Percentiles rank a stretch among this genome's conserved stretches.
Evolutionary conservation across 1,140 invertebrate species (phyloP).

Genomic region (Caenorhabditis briggsae): DNA sequence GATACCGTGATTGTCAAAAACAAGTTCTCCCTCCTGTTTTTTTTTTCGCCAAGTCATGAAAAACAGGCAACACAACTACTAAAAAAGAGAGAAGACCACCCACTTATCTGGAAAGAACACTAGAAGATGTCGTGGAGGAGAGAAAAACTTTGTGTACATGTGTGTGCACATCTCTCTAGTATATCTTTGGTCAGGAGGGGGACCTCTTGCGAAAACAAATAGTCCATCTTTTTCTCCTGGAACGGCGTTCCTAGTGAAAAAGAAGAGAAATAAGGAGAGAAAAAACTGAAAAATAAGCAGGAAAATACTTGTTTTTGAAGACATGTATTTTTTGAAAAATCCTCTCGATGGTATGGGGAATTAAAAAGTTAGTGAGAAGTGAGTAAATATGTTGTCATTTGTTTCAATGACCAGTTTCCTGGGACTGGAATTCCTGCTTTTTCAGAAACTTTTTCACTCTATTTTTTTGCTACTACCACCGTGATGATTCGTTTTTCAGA

Average conservation of each 20-base stretch:
- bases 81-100: neutral
- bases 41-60: constrained; percentile 24
- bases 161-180: constrained; percentile 9
- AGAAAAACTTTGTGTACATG: no score
- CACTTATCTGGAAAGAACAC: constrained; percentile 36
- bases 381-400: constrained; percentile 23
- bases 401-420: constrained; percentile 7
- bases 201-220: constrained; percentile 40
- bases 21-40: constrained; percentile 21
- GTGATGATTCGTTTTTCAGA: neutral
- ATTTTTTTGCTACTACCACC: neutral
- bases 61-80: neutral
- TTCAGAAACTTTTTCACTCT: neutral
- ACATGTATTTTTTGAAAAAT: neutral
- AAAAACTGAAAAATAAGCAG: neutral
- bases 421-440: constrained; percentile 4
- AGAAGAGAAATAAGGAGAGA: neutral
- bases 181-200: constrained; percentile 28
- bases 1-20: constrained; percentile 37
- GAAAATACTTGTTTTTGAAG: neutral
- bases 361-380: neutral
- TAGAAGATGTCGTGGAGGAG: neutral
- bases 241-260: constrained; percentile 18
- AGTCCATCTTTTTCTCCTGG: neutral
- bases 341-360: no score